Percentiles rank a stretch among this genome's conserved stretches.
These are phyloP conservation scores for Xyliphius kryptos DNA, from an alignment of 2,113 vertebrate genomes.

Conservation along the genomic window DNA sequence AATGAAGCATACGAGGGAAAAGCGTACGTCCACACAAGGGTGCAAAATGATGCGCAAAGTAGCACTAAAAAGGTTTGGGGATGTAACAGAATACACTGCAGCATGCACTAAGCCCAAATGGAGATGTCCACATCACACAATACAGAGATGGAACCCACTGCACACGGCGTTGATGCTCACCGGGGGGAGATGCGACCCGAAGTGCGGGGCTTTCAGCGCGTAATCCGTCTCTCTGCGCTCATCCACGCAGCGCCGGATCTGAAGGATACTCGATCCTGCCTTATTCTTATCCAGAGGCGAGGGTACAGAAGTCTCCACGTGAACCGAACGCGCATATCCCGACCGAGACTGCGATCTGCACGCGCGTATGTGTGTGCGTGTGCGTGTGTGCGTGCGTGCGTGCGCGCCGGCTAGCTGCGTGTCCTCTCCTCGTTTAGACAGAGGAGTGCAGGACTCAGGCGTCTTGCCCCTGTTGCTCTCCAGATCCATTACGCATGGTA, in stretches of 20 bases:
- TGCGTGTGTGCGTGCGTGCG: constrained; percentile 30
- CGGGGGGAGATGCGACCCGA: constrained; percentile 39
- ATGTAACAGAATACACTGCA: not conserved
- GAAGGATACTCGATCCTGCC: too few species aligned
- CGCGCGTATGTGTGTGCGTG: constrained; percentile 33
- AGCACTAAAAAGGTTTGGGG: not conserved
- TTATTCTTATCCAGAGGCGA: too few species aligned
- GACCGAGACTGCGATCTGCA: constrained; percentile 33
- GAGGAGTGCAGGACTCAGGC: not conserved
- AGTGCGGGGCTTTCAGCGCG: constrained; percentile 30
- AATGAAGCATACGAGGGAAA: not conserved
- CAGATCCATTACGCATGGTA: constrained; percentile 31
- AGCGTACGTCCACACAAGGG: not conserved
- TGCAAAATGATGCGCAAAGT: not conserved
- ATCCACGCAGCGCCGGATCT: not conserved
- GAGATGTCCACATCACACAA: not conserved
- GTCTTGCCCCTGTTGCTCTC: constrained; percentile 27
- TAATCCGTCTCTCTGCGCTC: not conserved
- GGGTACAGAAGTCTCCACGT: too few species aligned
- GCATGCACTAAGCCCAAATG: constrained; percentile 8
- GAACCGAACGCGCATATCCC: not conserved
- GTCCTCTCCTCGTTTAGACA: not conserved
- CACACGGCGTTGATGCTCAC: constrained; percentile 50
- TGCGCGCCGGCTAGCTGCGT: not conserved
- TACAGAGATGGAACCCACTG: not conserved